These are phyloP conservation scores for Phengaris arion DNA, from an alignment of 2,888 invertebrate species.

Conservation along the genomic window DNA sequence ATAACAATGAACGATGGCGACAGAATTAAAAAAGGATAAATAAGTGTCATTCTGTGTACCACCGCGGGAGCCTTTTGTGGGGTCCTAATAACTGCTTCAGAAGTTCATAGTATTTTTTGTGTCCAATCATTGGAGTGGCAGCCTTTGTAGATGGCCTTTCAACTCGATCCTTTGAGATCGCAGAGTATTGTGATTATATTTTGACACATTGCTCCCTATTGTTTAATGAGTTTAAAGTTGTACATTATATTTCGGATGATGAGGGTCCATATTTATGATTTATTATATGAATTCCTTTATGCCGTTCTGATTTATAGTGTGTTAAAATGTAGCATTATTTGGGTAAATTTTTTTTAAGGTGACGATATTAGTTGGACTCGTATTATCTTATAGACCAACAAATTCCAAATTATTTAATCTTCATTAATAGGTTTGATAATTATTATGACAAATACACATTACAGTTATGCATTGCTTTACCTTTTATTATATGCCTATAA, in stretches of 20 bases:
- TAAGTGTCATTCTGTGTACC: slow-evolving; percentile 54
- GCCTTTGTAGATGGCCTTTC: slow-evolving; percentile 42
- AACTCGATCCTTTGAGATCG: slow-evolving; percentile 44
- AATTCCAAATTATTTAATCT: too few species aligned
- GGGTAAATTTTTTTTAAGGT: neutral
- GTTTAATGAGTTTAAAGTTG: slow-evolving; percentile 63
- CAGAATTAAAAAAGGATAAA: slow-evolving; percentile 64
- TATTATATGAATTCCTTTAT: slow-evolving; percentile 52
- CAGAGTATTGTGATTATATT: slow-evolving; percentile 65
- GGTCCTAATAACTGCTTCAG: slow-evolving; percentile 74
- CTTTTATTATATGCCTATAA: neutral
- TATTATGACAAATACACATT: neutral
- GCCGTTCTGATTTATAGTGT: neutral
- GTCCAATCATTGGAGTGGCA: slow-evolving; percentile 45
- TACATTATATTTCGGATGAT: slow-evolving; percentile 68
- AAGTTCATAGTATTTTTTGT: slow-evolving; percentile 74
- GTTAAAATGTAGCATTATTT: slow-evolving; percentile 7
- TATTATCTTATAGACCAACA: too few species aligned
- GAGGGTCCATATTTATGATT: slow-evolving; percentile 63
- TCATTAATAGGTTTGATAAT: neutral
- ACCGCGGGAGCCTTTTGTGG: slow-evolving; percentile 60
- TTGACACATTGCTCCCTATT: slow-evolving; percentile 74
- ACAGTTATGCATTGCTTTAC: neutral
- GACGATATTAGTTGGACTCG: neutral
- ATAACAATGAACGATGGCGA: slow-evolving; percentile 40